Base-by-base conservation (phyloP, 2,888 invertebrate genomes). In the Drosophila longiperda region DNA sequence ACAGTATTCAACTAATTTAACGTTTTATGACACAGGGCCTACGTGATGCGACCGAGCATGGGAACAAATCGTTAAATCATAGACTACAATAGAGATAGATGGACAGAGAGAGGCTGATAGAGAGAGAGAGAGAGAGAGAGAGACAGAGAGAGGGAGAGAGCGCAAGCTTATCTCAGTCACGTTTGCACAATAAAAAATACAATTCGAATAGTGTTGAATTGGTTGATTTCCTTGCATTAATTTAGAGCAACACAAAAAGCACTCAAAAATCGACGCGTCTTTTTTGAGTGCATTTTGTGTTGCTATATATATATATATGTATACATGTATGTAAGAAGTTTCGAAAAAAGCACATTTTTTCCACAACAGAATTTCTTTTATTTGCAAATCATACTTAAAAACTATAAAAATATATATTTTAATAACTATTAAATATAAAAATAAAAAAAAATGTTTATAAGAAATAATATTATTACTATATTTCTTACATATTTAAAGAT, bases 61-160 rank as follows among this genome's bases (percentile, higher is more conserved):
- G 75, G 89, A 84, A 84, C 78, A 74, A 80, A 82, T 87, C 82
- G 79, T 76, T 84, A 78, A 89, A 83, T 87, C 84, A 89, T 89
- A 82, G 82, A 78, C 80, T 2, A 32, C 29, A 1, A 38, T 11
- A 26, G 38, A 7, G 8, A 38, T 2, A 20, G 40, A 11, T 4
- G 20, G 23, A 34, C 8, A 20, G 9, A 7, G 15, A 15, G 1
- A 42, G n/a, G n/a, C 2, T 2, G 2, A 26, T 2, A 26, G 42
- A 29, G 23, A 2, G 20, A 49, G 49, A 32, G 34, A 23, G 26
- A 33, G 15, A n/a, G 9, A 26, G 68, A 42, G 20, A 12, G 23
- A 8, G 1, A 15, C 8, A 15, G 2, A 36, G 48, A 15, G 23
- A 4, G 15, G 23, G 50, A 42, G 50, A 20, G 26, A 34, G 20